Conservation (phyloP, 2,888 invertebrate species). For the Alviniconcha strummeri region DNA sequence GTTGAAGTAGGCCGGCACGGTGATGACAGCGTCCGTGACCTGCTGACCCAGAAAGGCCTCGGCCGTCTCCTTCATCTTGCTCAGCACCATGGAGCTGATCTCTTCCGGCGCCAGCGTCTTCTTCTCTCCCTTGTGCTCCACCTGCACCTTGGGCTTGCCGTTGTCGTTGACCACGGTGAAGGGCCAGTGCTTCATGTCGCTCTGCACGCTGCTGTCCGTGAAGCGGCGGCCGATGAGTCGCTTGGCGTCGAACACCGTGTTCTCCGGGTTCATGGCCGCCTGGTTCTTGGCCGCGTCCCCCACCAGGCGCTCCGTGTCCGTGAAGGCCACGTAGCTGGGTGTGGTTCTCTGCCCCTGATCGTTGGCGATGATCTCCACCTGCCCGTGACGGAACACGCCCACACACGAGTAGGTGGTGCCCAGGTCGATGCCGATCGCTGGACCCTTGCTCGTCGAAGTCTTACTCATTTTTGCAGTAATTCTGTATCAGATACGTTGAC, state of each 20-base stretch:
- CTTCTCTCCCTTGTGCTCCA: conserved; percentile 83
- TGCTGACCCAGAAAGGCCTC: conserved; percentile 79
- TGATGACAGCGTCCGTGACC: conserved; percentile 71
- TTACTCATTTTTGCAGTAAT: neutral
- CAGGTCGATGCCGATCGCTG: conserved; percentile 89
- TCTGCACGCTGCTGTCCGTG: conserved; percentile 56
- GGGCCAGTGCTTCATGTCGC: conserved; percentile 64
- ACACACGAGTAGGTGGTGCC: conserved; percentile 87
- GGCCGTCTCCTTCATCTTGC: conserved; percentile 86
- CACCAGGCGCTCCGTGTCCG: conserved; percentile 75
- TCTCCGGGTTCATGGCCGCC: conserved; percentile 82
- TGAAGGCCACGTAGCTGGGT: conserved; percentile 85
- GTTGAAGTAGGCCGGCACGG: conserved; percentile 74
- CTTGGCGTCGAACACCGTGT: conserved; percentile 79
- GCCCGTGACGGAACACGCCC: conserved; percentile 74
- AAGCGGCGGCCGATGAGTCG: conserved; percentile 64
- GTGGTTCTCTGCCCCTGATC: conserved; percentile 82
- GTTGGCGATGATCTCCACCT: conserved; percentile 76
- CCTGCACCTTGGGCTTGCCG: conserved; percentile 66
- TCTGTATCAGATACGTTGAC: neutral
- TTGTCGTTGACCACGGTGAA: conserved; percentile 57
- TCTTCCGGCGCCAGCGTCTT: conserved; percentile 93
- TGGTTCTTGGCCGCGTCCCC: conserved; percentile 76
- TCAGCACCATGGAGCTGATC: conserved; percentile 92
- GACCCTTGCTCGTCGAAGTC: conserved; percentile 42